Evolutionary conservation across 2,888 invertebrate species (phyloP).

Genomic region (Xylota segnis): DNA sequence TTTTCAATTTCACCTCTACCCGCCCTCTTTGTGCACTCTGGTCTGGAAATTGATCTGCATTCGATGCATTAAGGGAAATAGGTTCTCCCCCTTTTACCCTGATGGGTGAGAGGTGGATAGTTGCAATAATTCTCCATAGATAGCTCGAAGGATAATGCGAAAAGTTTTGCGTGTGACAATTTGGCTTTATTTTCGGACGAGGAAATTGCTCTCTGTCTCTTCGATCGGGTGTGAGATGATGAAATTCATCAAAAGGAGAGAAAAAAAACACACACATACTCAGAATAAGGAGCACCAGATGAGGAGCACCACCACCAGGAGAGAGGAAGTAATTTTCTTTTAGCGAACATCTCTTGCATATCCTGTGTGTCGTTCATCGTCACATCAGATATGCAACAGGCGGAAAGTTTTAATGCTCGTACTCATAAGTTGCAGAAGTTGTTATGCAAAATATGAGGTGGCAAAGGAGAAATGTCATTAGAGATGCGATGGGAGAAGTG

Average conservation of each 20-base stretch:
- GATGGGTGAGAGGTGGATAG: not conserved
- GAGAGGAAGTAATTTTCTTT: conserved; percentile 35
- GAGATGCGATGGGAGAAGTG: not conserved
- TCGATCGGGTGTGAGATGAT: not conserved
- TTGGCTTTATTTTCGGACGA: conserved; percentile 53
- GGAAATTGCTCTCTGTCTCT: conserved; percentile 40
- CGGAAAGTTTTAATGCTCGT: conserved; percentile 67
- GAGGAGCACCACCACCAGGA: too few relatives aligned
- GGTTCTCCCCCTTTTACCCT: too few relatives aligned
- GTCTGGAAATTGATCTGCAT: conserved; percentile 70
- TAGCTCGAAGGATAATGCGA: conserved; percentile 68
- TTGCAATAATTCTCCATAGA: conserved; percentile 52
- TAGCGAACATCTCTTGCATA: conserved; percentile 34
- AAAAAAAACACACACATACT: too few relatives aligned
- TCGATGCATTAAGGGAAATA: conserved; percentile 73
- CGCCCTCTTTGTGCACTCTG: conserved; percentile 44
- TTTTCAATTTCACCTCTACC: conserved; percentile 69
- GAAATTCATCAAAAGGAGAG: conserved; percentile 25
- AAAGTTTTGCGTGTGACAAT: conserved; percentile 71
- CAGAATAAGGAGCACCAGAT: too few relatives aligned
- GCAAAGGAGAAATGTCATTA: conserved; percentile 38
- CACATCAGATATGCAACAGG: conserved; percentile 75
- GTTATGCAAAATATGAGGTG: conserved; percentile 37
- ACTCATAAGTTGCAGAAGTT: conserved; percentile 63
- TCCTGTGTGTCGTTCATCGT: conserved; percentile 34